phyloP scores from a whole-genome alignment of 2,797 vertebrate genomes.

The Scleropages formosus region DNA sequence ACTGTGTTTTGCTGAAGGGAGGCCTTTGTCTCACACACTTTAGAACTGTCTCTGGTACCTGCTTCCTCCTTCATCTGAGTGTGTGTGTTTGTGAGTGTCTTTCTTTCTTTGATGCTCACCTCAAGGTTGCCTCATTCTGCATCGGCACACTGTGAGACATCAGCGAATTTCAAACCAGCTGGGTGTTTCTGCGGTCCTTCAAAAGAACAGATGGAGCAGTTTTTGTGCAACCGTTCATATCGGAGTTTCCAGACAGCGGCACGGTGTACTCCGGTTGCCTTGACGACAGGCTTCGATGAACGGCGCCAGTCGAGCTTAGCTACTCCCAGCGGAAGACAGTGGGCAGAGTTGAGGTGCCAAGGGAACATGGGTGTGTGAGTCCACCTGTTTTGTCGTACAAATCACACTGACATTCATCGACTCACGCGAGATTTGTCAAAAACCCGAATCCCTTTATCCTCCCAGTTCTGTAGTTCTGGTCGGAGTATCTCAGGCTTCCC shows the following conservation, averaged over 20 bases:
- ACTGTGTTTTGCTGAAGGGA: conserved; percentile 1
- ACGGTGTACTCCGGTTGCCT: conserved; percentile 36
- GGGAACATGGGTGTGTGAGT: conserved; percentile 52
- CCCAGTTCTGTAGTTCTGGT: background rate
- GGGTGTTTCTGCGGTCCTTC: conserved; percentile 39
- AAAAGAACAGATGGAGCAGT: conserved; percentile 32
- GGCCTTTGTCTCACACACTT: background rate
- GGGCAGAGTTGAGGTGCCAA: conserved; percentile 9
- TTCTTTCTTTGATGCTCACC: background rate
- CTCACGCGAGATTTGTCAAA: conserved; percentile 45
- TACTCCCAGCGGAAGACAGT: too few species aligned
- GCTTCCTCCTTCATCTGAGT: background rate
- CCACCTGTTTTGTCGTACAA: conserved; percentile 61
- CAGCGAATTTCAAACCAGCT: conserved; percentile 16
- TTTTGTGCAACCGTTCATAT: conserved; percentile 41
- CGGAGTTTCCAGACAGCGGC: conserved; percentile 37
- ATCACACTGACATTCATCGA: conserved; percentile 57
- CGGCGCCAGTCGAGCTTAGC: background rate
- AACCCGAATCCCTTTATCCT: conserved; percentile 39
- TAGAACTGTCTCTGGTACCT: background rate
- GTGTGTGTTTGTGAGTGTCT: background rate
- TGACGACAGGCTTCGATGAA: conserved; percentile 35
- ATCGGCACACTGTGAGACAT: background rate
- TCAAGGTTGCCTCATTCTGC: background rate
- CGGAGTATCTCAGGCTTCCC: background rate